Conservation (phyloP, 2,888 invertebrate species). For the Schizaphis graminum region DNA sequence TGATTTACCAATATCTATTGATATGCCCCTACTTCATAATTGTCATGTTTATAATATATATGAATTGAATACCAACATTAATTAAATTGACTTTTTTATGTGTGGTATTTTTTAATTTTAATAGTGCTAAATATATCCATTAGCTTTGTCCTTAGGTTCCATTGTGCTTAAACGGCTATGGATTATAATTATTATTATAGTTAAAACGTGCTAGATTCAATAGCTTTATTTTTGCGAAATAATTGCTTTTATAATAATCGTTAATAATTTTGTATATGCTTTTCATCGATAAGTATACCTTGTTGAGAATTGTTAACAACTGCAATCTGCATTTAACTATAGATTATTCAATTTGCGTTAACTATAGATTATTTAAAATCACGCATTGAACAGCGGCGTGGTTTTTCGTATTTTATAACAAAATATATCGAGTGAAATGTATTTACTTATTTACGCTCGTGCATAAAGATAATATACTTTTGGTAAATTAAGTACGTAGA, state of each 20-base stretch:
- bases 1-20: not conserved
- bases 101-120: not conserved
- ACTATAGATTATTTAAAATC: not conserved
- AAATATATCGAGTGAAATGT: not conserved
- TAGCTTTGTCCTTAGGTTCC: not conserved
- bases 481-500: not conserved
- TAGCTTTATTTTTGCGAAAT: not conserved
- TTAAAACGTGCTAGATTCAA: not conserved
- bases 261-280: not conserved
- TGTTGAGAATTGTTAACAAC: not conserved
- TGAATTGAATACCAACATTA: not conserved
- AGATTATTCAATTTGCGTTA: not conserved
- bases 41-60: not conserved
- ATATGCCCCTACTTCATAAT: not conserved
- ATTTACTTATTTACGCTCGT: not conserved
- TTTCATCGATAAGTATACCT: not conserved
- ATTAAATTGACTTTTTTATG: not conserved
- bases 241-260: not conserved
- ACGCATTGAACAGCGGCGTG: not conserved
- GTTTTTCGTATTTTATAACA: not conserved
- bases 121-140: not conserved
- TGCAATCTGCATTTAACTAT: not conserved
- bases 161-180: not conserved
- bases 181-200: not conserved
- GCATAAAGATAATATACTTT: not conserved